Conservation (phyloP, 2,888 invertebrate species). For the Zelleria hepariella region DNA sequence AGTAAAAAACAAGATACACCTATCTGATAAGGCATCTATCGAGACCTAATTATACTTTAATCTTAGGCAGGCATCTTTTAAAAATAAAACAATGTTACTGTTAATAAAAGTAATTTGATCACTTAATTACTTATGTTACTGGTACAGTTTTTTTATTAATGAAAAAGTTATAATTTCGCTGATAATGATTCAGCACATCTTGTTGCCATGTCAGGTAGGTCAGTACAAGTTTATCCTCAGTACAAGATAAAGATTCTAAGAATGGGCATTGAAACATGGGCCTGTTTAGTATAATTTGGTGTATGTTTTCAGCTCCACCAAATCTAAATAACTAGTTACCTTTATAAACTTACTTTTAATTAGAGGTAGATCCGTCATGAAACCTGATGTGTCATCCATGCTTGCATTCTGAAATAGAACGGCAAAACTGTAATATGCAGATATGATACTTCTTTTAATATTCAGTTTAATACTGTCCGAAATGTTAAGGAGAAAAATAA, state of each 20-base stretch:
- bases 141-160: too few species aligned
- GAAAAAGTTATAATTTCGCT: too few species aligned
- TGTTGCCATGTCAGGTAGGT: too few species aligned
- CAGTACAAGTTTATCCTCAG: too few species aligned
- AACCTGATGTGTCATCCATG: slow-evolving; percentile 88
- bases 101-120: too few species aligned
- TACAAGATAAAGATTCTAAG: too few species aligned
- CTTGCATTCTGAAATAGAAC: slow-evolving; percentile 78
- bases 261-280: too few species aligned
- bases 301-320: too few species aligned
- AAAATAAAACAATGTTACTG: slow-evolving; percentile 34
- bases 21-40: slow-evolving; percentile 56
- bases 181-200: too few species aligned
- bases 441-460: not conserved
- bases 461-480: not conserved
- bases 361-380: slow-evolving; percentile 91
- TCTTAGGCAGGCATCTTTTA: slow-evolving; percentile 51
- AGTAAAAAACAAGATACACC: slow-evolving; percentile 52
- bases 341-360: slow-evolving; percentile 83
- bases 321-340: not conserved
- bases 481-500: not conserved
- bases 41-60: slow-evolving; percentile 66
- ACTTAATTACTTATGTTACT: too few species aligned
- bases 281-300: too few species aligned
- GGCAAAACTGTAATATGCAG: too few species aligned